These are phyloP conservation scores for Loxodonta africana DNA, from an alignment of 2,113 vertebrate genomes.

Conservation along the genomic window DNA sequence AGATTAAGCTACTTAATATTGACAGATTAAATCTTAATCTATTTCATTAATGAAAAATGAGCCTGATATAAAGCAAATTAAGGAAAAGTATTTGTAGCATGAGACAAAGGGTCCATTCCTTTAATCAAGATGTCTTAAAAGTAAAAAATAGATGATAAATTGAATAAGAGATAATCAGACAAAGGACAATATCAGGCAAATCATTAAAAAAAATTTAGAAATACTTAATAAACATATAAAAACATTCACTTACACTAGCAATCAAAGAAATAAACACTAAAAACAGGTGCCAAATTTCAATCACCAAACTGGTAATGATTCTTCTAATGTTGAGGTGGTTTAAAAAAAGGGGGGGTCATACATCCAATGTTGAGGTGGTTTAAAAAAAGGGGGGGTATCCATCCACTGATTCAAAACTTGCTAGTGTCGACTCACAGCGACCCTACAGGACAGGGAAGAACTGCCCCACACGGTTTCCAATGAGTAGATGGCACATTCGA, in stretches of 20 bases:
- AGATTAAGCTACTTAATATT: background rate
- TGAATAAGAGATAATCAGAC: conserved; percentile 23
- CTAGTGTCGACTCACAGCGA: too few relatives aligned
- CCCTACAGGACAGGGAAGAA: too few relatives aligned
- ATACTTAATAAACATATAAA: background rate
- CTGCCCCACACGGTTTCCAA: too few relatives aligned
- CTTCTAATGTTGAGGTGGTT: background rate
- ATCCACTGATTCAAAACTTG: too few relatives aligned
- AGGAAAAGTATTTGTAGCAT: conserved; percentile 28
- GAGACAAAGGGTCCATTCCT: background rate
- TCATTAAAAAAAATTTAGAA: background rate
- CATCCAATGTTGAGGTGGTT: background rate
- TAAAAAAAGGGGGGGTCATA: background rate
- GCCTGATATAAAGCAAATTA: conserved; percentile 34
- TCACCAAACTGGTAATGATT: background rate
- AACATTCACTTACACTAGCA: background rate
- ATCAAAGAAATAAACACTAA: conserved; percentile 61
- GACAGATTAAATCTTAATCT: conserved; percentile 43
- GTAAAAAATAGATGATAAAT: conserved; percentile 48
- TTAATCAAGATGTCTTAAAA: conserved; percentile 55
- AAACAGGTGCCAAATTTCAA: conserved; percentile 35
- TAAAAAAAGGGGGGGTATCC: too few relatives aligned
- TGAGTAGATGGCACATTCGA: too few relatives aligned
- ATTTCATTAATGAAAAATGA: conserved; percentile 65
- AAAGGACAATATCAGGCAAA: conserved; percentile 13